A percentile compares a stretch with the other conserved stretches of the same genome.
phyloP scores from a whole-genome alignment of 2,888 invertebrate genomes.

The Lithophane socia region DNA sequence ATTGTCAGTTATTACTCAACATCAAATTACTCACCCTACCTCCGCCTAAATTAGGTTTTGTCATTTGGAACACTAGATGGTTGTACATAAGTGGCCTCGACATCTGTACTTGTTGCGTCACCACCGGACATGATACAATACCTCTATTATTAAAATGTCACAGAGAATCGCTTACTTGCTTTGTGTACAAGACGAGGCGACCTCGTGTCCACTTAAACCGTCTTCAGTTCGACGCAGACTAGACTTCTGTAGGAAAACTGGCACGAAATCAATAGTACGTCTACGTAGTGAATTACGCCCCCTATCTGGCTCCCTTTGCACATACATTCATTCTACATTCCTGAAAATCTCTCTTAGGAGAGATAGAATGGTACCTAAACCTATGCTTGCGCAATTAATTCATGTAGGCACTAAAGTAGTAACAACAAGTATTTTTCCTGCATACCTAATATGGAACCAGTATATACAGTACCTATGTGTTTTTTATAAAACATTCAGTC shows the following conservation, averaged over 20 bases:
- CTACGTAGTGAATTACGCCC: constrained; percentile 42
- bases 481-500: constrained; percentile 31
- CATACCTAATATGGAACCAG: constrained; percentile 24
- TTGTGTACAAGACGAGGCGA: constrained; percentile 70
- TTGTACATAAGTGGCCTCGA: constrained; percentile 67
- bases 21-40: constrained; percentile 53
- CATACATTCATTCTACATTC: constrained; percentile 37
- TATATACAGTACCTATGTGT: constrained; percentile 8
- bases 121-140: constrained; percentile 74
- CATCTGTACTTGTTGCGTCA: constrained; percentile 70
- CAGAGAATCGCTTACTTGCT: constrained; percentile 70
- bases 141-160: constrained; percentile 73
- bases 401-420: constrained; percentile 10
- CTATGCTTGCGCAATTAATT: constrained; percentile 8
- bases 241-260: constrained; percentile 48
- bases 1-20: constrained; percentile 48
- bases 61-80: constrained; percentile 58
- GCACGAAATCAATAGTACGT: constrained; percentile 53
- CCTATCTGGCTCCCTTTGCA: constrained; percentile 37
- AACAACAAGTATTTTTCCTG: constrained; percentile 45
- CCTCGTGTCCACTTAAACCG: constrained; percentile 77
- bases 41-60: constrained; percentile 56
- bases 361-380: background rate
- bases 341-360: constrained; percentile 18
- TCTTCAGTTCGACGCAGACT: constrained; percentile 66